These are phyloP conservation scores for Melinopterus prodromus DNA, from an alignment of 2,888 invertebrate genomes.

Conservation along the genomic window DNA sequence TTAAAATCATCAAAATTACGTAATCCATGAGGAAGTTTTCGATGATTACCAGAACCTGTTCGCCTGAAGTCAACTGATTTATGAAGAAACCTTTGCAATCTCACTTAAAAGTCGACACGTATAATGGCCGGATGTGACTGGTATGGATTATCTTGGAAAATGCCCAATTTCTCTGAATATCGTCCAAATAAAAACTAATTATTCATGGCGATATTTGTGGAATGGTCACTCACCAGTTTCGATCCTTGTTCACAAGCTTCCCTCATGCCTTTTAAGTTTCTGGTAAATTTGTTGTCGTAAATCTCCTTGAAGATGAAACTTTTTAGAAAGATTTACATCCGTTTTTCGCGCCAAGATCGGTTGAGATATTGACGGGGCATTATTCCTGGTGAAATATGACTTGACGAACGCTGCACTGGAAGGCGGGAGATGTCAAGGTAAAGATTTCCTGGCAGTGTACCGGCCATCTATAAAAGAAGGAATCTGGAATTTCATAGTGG, in stretches of 20 bases:
- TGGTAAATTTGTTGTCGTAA: too few species aligned
- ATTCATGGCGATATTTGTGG: not conserved
- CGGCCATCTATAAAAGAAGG: not conserved
- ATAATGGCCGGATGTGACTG: not conserved
- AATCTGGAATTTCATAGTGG: conserved; percentile 4
- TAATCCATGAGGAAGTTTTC: too few species aligned
- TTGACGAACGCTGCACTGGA: not conserved
- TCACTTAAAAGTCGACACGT: not conserved
- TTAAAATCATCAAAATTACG: too few species aligned
- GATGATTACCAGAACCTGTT: too few species aligned
- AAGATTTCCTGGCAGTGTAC: not conserved
- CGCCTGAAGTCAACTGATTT: not conserved
- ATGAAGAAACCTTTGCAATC: not conserved
- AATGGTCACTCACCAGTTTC: not conserved
- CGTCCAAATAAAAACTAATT: not conserved
- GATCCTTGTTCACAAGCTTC: too few species aligned
- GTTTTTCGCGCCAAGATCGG: not conserved
- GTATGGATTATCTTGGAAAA: not conserved
- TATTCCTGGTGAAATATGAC: not conserved
- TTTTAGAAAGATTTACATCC: too few species aligned
- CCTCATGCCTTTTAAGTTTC: too few species aligned
- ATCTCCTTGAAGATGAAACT: too few species aligned
- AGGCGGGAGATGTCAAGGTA: not conserved
- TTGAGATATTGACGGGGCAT: not conserved
- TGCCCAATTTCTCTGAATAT: not conserved